Conservation (phyloP, 2,797 vertebrate genomes). For the Pipistrellus kuhlii region DNA sequence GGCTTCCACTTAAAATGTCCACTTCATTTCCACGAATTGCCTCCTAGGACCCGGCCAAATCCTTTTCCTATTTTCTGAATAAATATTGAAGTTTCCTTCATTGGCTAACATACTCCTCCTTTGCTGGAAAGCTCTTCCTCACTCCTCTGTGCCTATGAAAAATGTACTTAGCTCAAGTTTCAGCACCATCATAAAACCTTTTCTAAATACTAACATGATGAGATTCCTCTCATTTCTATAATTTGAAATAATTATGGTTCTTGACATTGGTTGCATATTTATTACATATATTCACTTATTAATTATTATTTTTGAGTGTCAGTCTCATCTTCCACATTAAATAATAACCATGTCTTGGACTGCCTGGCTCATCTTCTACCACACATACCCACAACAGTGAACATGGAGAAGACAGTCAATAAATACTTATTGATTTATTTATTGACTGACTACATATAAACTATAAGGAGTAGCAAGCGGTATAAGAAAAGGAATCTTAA, state of each 20-base stretch:
- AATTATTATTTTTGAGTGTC: slow-evolving; percentile 22
- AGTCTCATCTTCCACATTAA: slow-evolving; percentile 60
- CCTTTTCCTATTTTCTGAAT: not conserved
- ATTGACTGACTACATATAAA: slow-evolving; percentile 35
- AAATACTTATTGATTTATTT: slow-evolving; percentile 62
- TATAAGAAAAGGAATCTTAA: slow-evolving; percentile 24
- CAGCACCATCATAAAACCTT: not conserved
- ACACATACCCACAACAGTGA: not conserved
- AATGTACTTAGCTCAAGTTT: not conserved
- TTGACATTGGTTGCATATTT: slow-evolving; percentile 33
- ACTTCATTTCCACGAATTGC: slow-evolving; percentile 19
- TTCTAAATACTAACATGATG: not conserved
- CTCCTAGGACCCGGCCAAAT: not conserved
- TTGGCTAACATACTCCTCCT: not conserved
- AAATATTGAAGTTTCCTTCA: not conserved
- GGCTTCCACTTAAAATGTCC: slow-evolving; percentile 22
- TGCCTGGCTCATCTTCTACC: not conserved
- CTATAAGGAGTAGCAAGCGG: slow-evolving; percentile 10
- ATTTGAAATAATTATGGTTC: slow-evolving; percentile 13
- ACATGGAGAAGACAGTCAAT: slow-evolving; percentile 24
- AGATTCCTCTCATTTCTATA: not conserved
- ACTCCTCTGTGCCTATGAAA: not conserved
- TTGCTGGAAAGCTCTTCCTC: slow-evolving; percentile 20
- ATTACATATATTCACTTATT: slow-evolving; percentile 33
- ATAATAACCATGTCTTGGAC: slow-evolving; percentile 49